Evolutionary conservation across 2,113 vertebrate species (phyloP).

Genomic region (Macroglossus sobrinus): DNA sequence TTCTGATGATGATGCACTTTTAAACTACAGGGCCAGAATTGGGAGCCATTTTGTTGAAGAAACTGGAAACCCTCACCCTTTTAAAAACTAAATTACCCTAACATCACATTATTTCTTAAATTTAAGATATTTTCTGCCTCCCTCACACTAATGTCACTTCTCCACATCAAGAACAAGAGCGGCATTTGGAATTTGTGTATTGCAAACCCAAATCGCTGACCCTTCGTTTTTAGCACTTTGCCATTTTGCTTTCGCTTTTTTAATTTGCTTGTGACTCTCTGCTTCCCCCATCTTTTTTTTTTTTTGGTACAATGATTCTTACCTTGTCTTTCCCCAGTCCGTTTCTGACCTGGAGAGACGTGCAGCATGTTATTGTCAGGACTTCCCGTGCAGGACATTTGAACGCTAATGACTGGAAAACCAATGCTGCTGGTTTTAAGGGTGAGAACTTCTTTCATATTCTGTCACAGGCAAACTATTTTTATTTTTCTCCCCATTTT

Average conservation of each 20-base stretch:
- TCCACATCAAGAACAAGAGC: conserved; percentile 43
- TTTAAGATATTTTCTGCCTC: conserved; percentile 33
- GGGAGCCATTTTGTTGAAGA: conserved; percentile 29
- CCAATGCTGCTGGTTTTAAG: conserved; percentile 98
- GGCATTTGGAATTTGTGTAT: conserved; percentile 47
- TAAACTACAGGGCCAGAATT: background rate
- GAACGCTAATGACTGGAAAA: conserved; percentile 99
- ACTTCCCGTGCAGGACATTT: conserved; percentile 97
- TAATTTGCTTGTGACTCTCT: conserved; percentile 70
- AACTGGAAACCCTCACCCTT: conserved; percentile 15
- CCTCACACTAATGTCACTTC: conserved; percentile 30
- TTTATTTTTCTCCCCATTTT: conserved; percentile 70
- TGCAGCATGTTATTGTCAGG: conserved; percentile 99
- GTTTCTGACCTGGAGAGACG: conserved; percentile 96
- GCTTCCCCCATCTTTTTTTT: conserved; percentile 70
- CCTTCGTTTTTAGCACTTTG: conserved; percentile 68
- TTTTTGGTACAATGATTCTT: conserved; percentile 76
- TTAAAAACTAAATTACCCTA: background rate
- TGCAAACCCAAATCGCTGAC: conserved; percentile 54
- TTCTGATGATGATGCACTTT: background rate
- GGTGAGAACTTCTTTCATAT: conserved; percentile 87
- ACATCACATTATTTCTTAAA: background rate
- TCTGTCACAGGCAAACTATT: conserved; percentile 69
- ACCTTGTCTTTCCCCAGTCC: conserved; percentile 86
- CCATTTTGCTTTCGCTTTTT: conserved; percentile 68